Percentiles rank a stretch among this genome's conserved stretches.
Evolutionary conservation across 2,888 invertebrate genomes (phyloP).

Genomic region (Stenodema calcarata): DNA sequence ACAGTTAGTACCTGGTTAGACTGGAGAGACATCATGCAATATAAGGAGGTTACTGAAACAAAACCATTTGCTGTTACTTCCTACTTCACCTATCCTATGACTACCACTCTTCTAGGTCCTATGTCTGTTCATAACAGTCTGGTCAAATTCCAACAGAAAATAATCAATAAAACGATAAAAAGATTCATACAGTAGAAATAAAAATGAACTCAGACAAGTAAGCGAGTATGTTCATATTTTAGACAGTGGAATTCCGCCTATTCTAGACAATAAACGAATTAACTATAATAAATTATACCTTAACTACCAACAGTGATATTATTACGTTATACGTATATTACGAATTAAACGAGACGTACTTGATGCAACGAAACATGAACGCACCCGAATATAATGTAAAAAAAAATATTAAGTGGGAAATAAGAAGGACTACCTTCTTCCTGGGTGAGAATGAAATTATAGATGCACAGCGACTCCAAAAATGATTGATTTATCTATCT

Average conservation of each 20-base stretch:
- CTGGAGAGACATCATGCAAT: constrained; percentile 60
- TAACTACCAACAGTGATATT: not conserved
- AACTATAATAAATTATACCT: not conserved
- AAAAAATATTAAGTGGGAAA: too few relatives aligned
- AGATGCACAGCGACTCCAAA: too few relatives aligned
- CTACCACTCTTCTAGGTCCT: constrained; percentile 55
- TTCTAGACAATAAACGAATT: not conserved
- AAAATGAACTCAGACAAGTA: not conserved
- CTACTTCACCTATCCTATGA: constrained; percentile 52
- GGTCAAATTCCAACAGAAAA: not conserved
- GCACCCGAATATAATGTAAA: too few relatives aligned
- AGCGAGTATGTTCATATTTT: not conserved
- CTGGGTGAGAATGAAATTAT: too few relatives aligned
- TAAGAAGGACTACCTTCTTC: too few relatives aligned
- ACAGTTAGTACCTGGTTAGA: constrained; percentile 58
- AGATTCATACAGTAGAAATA: not conserved
- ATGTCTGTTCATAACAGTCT: constrained; percentile 4
- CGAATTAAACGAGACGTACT: too few relatives aligned
- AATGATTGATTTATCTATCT: too few relatives aligned
- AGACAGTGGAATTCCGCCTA: not conserved
- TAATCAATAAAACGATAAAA: not conserved
- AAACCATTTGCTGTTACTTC: constrained; percentile 58
- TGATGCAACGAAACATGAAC: too few relatives aligned
- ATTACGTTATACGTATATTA: too few relatives aligned
- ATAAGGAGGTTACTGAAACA: constrained; percentile 59